Conservation (phyloP, 2,113 vertebrate genomes). For the Pseudorasbora parva region DNA sequence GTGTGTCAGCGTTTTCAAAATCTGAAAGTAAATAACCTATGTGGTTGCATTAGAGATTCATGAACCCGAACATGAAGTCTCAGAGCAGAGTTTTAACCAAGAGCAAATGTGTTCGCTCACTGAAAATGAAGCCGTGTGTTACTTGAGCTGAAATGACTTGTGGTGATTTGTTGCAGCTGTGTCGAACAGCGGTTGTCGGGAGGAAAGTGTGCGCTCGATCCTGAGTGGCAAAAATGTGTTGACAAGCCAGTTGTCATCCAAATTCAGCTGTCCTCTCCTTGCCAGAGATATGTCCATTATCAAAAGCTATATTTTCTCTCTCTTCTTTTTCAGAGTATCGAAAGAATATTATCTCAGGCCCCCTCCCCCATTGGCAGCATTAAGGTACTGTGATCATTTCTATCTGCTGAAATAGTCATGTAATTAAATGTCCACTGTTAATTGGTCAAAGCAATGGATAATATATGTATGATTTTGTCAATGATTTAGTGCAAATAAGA, state of each 20-base stretch:
- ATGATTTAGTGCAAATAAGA: background rate
- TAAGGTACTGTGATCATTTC: slow-evolving; percentile 42
- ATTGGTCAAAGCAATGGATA: background rate
- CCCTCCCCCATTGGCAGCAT: slow-evolving; percentile 26
- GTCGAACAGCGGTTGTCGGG: slow-evolving; percentile 33
- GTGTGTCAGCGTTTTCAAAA: slow-evolving; percentile 31
- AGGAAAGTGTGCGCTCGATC: slow-evolving; percentile 43
- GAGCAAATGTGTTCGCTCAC: slow-evolving; percentile 53
- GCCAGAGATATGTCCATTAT: slow-evolving; percentile 4
- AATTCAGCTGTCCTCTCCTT: slow-evolving; percentile 11
- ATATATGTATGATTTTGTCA: background rate
- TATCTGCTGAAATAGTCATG: background rate
- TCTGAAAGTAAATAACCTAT: slow-evolving; percentile 32
- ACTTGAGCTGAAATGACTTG: slow-evolving; percentile 48
- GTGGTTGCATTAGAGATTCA: slow-evolving; percentile 30
- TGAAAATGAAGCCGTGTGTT: slow-evolving; percentile 48
- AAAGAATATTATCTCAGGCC: slow-evolving; percentile 46
- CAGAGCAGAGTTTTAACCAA: slow-evolving; percentile 52
- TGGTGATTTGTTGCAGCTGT: slow-evolving; percentile 60
- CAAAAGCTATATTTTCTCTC: slow-evolving; percentile 37
- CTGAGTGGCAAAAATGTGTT: slow-evolving; percentile 43
- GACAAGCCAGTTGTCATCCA: slow-evolving; percentile 50
- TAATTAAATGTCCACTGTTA: background rate
- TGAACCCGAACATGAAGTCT: slow-evolving; percentile 10
- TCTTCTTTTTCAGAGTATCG: slow-evolving; percentile 52